Evolutionary conservation across 2,797 vertebrate genomes (phyloP).

Genomic region (Catharus ustulatus): DNA sequence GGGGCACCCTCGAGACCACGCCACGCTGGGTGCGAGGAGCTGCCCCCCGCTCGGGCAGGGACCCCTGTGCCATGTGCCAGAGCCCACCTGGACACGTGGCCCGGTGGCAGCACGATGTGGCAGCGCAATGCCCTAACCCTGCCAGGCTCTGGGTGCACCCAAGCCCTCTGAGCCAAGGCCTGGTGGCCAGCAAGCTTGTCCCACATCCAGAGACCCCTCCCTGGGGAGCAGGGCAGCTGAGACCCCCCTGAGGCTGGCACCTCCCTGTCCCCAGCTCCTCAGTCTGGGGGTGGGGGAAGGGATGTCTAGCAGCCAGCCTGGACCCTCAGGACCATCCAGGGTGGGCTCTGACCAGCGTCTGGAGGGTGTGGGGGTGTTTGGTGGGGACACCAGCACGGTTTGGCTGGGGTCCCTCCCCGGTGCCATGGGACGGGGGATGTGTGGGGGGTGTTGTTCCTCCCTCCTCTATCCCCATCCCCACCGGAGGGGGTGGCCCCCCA

Average conservation of each 20-base stretch:
- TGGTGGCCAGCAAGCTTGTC: background rate
- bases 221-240: too few species aligned
- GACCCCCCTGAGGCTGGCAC: background rate
- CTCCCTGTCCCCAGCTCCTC: background rate
- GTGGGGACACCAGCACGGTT: too few species aligned
- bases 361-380: background rate
- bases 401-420: background rate
- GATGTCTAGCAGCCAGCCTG: background rate
- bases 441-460: background rate
- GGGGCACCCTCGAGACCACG: background rate
- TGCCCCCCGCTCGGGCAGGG: background rate
- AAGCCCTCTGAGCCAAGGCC: background rate
- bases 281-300: fast-evolving
- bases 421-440: background rate
- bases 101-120: fast-evolving
- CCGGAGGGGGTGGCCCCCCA: background rate
- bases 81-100: background rate
- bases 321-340: background rate
- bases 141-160: background rate
- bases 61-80: background rate
- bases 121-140: background rate
- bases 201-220: background rate
- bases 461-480: too few species aligned
- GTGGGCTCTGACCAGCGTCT: background rate
- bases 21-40: background rate